Evolutionary conservation across 2,797 vertebrate genomes (phyloP).

Genomic region (Acrossocheilus fasciatus): DNA sequence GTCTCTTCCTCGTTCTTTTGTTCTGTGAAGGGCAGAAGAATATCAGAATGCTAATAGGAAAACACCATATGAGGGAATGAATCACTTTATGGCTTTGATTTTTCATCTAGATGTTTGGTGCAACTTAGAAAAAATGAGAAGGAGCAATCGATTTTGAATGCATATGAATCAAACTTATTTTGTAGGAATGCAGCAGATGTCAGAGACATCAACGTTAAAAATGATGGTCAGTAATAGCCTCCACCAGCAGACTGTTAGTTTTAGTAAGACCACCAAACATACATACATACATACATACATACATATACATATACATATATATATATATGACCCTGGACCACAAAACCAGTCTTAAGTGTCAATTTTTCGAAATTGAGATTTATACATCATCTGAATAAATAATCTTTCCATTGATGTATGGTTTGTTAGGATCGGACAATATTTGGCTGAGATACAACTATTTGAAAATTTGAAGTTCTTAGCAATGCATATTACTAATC

Average conservation of each 20-base stretch:
- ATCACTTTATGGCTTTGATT: constrained; percentile 14
- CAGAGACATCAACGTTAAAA: background rate
- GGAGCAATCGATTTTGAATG: background rate
- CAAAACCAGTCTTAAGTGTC: too few relatives aligned
- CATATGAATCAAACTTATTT: background rate
- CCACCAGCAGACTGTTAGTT: background rate
- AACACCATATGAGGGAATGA: background rate
- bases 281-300: too few relatives aligned
- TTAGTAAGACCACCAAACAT: background rate
- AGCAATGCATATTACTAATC: too few relatives aligned
- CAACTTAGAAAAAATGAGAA: background rate
- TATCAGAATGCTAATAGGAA: constrained; percentile 26
- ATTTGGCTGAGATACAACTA: too few relatives aligned
- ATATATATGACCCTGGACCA: too few relatives aligned
- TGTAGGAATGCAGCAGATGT: background rate
- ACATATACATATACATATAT: too few relatives aligned
- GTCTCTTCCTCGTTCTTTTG: background rate
- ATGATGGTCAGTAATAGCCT: background rate
- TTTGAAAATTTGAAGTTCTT: too few relatives aligned
- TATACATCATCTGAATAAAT: too few relatives aligned
- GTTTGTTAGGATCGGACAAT: too few relatives aligned
- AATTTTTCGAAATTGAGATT: too few relatives aligned
- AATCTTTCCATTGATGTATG: too few relatives aligned
- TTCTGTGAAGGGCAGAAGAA: constrained; percentile 20
- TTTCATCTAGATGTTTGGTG: constrained; percentile 13